These are phyloP conservation scores for Ceyx melanurus DNA, from an alignment of 2,113 vertebrate genomes.

Conservation along the genomic window DNA sequence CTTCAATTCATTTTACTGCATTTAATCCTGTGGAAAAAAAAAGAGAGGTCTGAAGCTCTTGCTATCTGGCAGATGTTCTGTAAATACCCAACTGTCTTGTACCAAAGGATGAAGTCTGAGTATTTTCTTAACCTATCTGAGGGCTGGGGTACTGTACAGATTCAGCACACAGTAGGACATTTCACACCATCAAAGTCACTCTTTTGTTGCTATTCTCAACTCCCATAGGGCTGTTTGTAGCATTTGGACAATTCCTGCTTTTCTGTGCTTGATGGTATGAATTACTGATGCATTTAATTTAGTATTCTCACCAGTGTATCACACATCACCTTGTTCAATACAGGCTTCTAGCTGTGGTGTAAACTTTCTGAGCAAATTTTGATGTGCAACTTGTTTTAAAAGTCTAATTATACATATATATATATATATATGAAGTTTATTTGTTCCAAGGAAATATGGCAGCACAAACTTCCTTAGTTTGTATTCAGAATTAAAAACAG, in stretches of 20 bases:
- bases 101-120: slow-evolving; percentile 50
- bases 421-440: neutral
- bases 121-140: slow-evolving; percentile 34
- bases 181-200: slow-evolving; percentile 64
- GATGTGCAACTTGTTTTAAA: slow-evolving; percentile 16
- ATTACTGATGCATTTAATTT: slow-evolving; percentile 28
- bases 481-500: slow-evolving; percentile 37
- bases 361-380: slow-evolving; percentile 38
- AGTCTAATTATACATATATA: neutral
- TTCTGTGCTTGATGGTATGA: slow-evolving; percentile 59
- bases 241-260: slow-evolving; percentile 31
- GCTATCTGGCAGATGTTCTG: slow-evolving; percentile 50
- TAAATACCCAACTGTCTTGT: slow-evolving; percentile 31
- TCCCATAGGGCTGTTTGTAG: slow-evolving; percentile 23
- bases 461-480: slow-evolving; percentile 52
- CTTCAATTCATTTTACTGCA: slow-evolving; percentile 28
- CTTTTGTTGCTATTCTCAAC: slow-evolving; percentile 26
- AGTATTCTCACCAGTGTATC: slow-evolving; percentile 17
- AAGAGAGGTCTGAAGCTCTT: slow-evolving; percentile 51
- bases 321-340: slow-evolving; percentile 4
- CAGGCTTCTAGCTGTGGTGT: slow-evolving; percentile 31
- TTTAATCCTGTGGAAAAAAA: slow-evolving; percentile 46
- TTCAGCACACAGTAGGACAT: slow-evolving; percentile 36
- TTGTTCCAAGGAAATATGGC: slow-evolving; percentile 12
- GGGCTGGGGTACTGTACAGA: neutral